Conservation (phyloP, 2,113 vertebrate species). For the Macrotus californicus region DNA sequence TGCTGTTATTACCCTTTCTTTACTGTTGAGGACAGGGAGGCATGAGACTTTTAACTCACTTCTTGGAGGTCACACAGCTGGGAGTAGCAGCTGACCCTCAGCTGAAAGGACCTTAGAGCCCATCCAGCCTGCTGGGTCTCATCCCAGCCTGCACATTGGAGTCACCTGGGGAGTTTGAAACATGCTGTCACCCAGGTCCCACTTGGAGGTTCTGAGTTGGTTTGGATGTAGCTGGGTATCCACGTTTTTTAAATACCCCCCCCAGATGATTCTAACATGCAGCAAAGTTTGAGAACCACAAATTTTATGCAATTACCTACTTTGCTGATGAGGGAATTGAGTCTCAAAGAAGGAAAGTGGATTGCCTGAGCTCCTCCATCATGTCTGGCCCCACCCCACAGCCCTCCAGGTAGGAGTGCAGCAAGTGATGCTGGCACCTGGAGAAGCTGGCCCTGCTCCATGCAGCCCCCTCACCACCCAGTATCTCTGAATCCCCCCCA, state of each 20-base stretch:
- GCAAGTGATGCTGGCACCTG: neutral
- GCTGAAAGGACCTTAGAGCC: neutral
- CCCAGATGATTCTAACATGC: neutral
- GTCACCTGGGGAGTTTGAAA: neutral
- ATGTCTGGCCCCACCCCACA: accelerated
- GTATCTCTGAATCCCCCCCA: neutral
- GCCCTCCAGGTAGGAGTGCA: neutral
- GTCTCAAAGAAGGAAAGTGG: neutral
- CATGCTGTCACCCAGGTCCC: neutral
- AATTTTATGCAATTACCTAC: neutral
- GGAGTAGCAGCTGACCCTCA: neutral
- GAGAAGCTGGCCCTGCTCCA: neutral
- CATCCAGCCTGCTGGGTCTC: accelerated
- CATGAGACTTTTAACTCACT: neutral
- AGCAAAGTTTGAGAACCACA: neutral
- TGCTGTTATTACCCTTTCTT: neutral
- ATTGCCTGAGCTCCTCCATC: neutral
- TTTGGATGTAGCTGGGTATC: neutral
- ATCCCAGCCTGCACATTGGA: no score
- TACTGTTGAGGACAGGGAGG: neutral
- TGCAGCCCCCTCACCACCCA: neutral
- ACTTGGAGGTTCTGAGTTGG: neutral
- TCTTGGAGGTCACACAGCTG: neutral
- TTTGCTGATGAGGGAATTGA: neutral
- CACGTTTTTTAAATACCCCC: neutral